phyloP scores from a whole-genome alignment of 2,797 vertebrate genomes.

The Protonibea diacanthus region DNA sequence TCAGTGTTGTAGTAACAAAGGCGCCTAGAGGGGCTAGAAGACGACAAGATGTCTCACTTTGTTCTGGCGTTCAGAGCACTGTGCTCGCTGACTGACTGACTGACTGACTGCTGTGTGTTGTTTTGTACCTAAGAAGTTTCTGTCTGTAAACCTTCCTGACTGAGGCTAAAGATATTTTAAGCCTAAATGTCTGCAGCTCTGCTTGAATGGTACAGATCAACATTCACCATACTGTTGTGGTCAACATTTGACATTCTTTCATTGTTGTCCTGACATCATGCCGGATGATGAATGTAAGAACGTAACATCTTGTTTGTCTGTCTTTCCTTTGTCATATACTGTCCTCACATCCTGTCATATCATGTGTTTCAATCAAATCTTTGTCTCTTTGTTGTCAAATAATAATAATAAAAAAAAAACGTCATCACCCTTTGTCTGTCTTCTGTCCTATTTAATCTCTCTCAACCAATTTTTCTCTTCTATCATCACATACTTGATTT shows the following conservation, averaged over 20 bases:
- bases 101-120: constrained; percentile 63
- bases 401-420: constrained; percentile 57
- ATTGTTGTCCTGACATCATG: constrained; percentile 11
- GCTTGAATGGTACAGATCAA: constrained; percentile 3
- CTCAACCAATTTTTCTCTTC: constrained; percentile 8
- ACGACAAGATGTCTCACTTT: constrained; percentile 62
- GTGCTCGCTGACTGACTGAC: constrained; percentile 49
- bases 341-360: constrained; percentile 36
- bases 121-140: constrained; percentile 61
- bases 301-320: constrained; percentile 38
- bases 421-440: constrained; percentile 57
- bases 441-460: constrained; percentile 65
- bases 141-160: constrained; percentile 56
- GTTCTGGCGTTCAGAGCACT: constrained; percentile 67
- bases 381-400: constrained; percentile 65
- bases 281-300: constrained; percentile 30
- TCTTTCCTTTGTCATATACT: constrained; percentile 46
- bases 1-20: constrained; percentile 56
- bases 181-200: constrained; percentile 36
- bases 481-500: neutral
- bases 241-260: constrained; percentile 26
- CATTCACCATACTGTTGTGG: constrained; percentile 26
- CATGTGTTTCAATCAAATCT: constrained; percentile 22
- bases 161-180: constrained; percentile 61
- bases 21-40: constrained; percentile 59